A percentile compares a stretch with the other conserved stretches of the same genome.
These are phyloP conservation scores for Perognathus longimembris DNA, from an alignment of 2,113 vertebrate genomes.

Conservation along the genomic window DNA sequence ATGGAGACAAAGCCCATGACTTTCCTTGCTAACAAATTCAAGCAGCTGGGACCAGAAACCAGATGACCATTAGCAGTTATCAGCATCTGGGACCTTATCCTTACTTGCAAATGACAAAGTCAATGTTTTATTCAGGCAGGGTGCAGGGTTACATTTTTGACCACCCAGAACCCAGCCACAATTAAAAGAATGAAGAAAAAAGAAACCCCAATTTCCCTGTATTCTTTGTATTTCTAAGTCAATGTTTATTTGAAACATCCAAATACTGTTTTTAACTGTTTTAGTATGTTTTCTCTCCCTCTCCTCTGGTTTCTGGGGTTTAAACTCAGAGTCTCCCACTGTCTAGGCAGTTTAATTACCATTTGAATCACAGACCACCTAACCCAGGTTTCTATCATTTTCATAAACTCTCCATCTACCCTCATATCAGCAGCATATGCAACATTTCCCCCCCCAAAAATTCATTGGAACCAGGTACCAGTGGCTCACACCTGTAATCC, in stretches of 20 bases:
- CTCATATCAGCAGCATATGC: neutral
- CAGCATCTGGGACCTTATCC: neutral
- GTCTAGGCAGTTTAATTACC: no score
- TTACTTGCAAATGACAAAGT: slow-evolving; percentile 1
- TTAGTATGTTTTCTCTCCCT: neutral
- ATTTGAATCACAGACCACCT: no score
- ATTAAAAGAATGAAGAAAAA: slow-evolving; percentile 15
- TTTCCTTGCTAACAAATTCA: slow-evolving; percentile 4
- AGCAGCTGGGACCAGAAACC: neutral
- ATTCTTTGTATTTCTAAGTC: slow-evolving; percentile 1
- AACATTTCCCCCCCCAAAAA: neutral
- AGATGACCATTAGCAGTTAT: slow-evolving; percentile 30
- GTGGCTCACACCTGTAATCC: no score
- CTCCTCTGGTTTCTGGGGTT: no score
- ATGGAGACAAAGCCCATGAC: neutral
- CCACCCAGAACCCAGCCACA: slow-evolving; percentile 32
- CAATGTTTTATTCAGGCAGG: slow-evolving; percentile 59
- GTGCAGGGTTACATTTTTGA: slow-evolving; percentile 51
- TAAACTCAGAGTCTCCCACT: no score
- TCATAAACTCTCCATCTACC: neutral
- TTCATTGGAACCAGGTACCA: no score
- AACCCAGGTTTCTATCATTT: neutral
- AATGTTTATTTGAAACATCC: slow-evolving; percentile 41
- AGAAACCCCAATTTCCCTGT: neutral
- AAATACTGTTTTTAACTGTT: neutral